A percentile compares a stretch with the other conserved stretches of the same genome.
Conservation (phyloP, 2,888 invertebrate species). For the Sicus ferrugineus region DNA sequence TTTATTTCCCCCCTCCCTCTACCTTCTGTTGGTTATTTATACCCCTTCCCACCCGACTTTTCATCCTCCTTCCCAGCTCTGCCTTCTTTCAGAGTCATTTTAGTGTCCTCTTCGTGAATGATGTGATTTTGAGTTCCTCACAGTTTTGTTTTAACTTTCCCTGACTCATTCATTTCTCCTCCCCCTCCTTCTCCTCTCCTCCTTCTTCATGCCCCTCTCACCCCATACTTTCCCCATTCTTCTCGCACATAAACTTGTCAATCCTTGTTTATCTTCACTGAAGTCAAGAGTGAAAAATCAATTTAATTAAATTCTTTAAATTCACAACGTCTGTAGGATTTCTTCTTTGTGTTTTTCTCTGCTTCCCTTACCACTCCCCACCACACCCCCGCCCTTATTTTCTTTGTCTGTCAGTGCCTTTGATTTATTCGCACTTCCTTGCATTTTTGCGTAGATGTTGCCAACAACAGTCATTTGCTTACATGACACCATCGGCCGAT, state of each 20-base stretch:
- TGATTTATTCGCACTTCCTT: constrained; percentile 29
- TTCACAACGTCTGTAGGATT: not conserved
- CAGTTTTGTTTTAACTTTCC: not conserved
- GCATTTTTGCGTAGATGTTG: constrained; percentile 23
- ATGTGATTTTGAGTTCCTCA: not conserved
- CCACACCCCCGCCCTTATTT: too few species aligned
- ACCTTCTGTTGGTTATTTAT: not conserved
- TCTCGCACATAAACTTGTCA: constrained; percentile 16
- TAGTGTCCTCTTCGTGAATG: not conserved
- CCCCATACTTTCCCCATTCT: not conserved
- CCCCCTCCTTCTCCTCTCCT: not conserved
- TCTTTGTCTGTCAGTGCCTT: constrained; percentile 2
- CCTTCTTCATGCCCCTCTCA: not conserved
- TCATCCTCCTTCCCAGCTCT: not conserved
- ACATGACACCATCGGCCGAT: constrained; percentile 13
- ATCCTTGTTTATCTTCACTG: not conserved
- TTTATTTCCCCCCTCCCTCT: not conserved
- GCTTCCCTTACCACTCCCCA: too few species aligned
- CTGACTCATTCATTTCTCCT: not conserved
- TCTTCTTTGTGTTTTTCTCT: not conserved
- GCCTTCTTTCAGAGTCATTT: not conserved
- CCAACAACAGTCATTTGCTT: constrained; percentile 25
- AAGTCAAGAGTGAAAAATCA: constrained; percentile 19
- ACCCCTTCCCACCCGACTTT: not conserved
- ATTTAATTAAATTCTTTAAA: constrained; percentile 33